Percentiles rank a stretch among this genome's conserved stretches.
Evolutionary conservation across 1,140 invertebrate genomes (phyloP).

Genomic region (Oedothorax gibbosus): DNA sequence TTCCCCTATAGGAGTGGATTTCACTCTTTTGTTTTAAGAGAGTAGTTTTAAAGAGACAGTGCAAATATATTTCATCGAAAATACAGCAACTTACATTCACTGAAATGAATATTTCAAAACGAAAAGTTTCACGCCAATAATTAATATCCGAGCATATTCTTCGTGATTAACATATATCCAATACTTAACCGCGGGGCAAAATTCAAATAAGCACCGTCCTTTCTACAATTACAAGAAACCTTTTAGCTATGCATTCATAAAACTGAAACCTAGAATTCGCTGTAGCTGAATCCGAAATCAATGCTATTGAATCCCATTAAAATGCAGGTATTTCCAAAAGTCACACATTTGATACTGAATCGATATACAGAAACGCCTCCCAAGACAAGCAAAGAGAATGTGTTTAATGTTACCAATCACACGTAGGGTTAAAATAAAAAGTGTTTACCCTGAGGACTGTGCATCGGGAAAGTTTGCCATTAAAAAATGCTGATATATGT

Average conservation of each 20-base stretch:
- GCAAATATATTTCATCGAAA: not conserved
- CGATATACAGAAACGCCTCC: constrained; percentile 14
- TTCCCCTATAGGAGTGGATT: too few relatives aligned
- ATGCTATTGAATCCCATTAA: constrained; percentile 32
- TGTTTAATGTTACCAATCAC: constrained; percentile 42
- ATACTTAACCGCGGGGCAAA: not conserved
- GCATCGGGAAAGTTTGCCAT: constrained; percentile 10
- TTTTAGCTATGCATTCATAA: not conserved
- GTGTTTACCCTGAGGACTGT: not conserved
- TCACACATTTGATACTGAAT: constrained; percentile 13
- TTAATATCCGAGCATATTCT: not conserved
- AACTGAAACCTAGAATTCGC: not conserved
- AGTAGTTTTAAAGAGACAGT: too few relatives aligned
- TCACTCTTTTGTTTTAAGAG: too few relatives aligned
- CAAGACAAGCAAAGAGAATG: constrained; percentile 11
- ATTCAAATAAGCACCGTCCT: not conserved
- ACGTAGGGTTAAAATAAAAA: constrained; percentile 1
- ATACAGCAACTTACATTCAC: not conserved
- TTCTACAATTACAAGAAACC: not conserved
- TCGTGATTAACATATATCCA: not conserved
- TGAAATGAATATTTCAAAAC: too few relatives aligned
- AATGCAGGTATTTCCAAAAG: constrained; percentile 39
- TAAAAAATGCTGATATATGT: constrained; percentile 1
- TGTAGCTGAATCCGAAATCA: constrained; percentile 18
- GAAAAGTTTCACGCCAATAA: too few relatives aligned